Percentiles rank a stretch among this genome's conserved stretches.
These are phyloP conservation scores for Enteromius argenteus DNA, from an alignment of 2,797 vertebrate species.

Conservation along the genomic window DNA sequence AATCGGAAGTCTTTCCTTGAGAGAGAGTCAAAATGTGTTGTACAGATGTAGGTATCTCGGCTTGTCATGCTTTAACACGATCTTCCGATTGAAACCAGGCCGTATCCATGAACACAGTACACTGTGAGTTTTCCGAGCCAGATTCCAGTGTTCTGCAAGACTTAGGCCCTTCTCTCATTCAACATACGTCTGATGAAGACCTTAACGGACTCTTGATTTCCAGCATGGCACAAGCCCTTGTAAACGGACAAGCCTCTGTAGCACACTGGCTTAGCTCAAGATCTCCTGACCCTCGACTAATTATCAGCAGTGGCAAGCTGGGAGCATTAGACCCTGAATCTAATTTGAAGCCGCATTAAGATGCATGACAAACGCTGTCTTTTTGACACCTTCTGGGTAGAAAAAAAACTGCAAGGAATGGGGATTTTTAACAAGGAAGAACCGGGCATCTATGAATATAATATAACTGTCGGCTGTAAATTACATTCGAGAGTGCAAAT, in stretches of 20 bases:
- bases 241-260: slow-evolving; percentile 60
- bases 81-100: slow-evolving; percentile 53
- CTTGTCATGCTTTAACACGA: slow-evolving; percentile 45
- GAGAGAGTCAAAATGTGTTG: slow-evolving; percentile 58
- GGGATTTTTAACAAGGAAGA: slow-evolving; percentile 66
- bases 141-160: slow-evolving; percentile 27
- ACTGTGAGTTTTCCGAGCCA: slow-evolving; percentile 30
- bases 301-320: slow-evolving; percentile 63
- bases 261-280: slow-evolving; percentile 62
- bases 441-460: slow-evolving; percentile 73
- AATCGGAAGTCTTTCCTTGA: slow-evolving; percentile 48
- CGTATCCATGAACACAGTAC: slow-evolving; percentile 53
- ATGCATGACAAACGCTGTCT: slow-evolving; percentile 69
- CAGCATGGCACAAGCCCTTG: slow-evolving; percentile 61
- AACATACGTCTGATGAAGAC: slow-evolving; percentile 55
- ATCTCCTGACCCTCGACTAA: slow-evolving; percentile 72
- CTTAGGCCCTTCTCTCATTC: slow-evolving; percentile 30
- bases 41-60: slow-evolving; percentile 61
- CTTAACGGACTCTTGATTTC: slow-evolving; percentile 70
- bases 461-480: slow-evolving; percentile 70
- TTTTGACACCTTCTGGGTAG: slow-evolving; percentile 47
- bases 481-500: slow-evolving; percentile 69
- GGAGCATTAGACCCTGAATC: slow-evolving; percentile 62
- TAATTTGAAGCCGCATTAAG: slow-evolving; percentile 70
- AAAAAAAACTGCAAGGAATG: slow-evolving; percentile 42